Conservation (phyloP, 2,797 vertebrate genomes). For the Psittacula derbiana region DNA sequence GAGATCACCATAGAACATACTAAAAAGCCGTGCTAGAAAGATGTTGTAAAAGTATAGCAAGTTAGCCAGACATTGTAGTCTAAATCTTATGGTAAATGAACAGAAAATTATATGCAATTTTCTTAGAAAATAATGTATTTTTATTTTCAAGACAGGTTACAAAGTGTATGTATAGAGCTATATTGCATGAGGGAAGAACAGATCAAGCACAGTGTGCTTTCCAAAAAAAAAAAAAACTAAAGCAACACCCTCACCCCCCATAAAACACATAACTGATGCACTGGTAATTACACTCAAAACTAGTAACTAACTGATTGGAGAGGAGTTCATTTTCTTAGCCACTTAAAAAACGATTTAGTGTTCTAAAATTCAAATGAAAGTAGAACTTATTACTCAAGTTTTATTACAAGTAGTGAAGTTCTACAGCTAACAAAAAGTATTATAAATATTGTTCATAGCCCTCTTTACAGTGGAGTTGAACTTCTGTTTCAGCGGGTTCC, state of each 20-base stretch:
- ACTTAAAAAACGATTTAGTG: not conserved
- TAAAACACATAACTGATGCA: not conserved
- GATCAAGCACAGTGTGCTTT: not conserved
- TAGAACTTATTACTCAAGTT: not conserved
- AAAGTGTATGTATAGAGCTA: not conserved
- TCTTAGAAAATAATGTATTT: not conserved
- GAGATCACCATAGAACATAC: fast-evolving
- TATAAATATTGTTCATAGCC: not conserved
- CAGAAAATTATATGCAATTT: not conserved
- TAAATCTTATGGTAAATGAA: not conserved
- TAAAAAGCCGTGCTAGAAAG: not conserved
- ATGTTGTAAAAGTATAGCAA: not conserved
- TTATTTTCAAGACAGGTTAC: not conserved
- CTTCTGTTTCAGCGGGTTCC: not conserved
- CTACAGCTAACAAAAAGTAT: not conserved
- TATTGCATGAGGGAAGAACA: not conserved
- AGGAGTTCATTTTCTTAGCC: not conserved
- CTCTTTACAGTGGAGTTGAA: not conserved
- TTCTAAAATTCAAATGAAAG: not conserved
- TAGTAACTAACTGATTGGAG: not conserved
- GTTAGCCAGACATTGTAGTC: not conserved
- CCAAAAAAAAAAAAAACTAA: not conserved
- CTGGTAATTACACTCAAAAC: not conserved
- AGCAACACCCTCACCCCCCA: not conserved
- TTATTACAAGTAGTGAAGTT: not conserved